These are phyloP conservation scores for Diadema setosum DNA, from an alignment of 35 echinoderm and acorn worm genomes.

Conservation along the genomic window DNA sequence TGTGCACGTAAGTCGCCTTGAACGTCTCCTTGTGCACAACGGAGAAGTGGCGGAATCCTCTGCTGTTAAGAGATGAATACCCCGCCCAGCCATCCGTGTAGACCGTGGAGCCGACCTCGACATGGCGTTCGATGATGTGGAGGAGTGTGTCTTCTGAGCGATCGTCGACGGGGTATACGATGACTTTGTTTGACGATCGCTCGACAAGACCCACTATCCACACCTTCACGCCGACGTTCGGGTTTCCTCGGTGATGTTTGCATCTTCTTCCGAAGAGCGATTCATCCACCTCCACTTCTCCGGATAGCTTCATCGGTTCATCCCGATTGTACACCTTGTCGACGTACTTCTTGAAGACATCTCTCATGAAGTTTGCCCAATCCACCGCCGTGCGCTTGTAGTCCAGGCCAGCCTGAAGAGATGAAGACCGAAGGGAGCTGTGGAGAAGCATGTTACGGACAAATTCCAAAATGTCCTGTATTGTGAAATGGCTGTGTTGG, in stretches of 20 bases:
- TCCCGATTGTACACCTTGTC: neutral
- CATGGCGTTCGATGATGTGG: neutral
- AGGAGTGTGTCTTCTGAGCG: neutral
- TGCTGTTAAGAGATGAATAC: neutral
- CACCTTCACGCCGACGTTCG: neutral
- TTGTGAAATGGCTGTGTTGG: neutral
- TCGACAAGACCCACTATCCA: neutral
- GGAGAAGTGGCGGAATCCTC: neutral
- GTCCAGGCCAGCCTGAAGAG: neutral
- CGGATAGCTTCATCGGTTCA: neutral
- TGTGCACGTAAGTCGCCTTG: neutral
- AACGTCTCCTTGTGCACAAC: neutral
- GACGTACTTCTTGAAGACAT: neutral
- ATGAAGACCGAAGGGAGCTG: neutral
- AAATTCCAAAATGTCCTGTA: neutral
- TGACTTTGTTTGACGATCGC: neutral
- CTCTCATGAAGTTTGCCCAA: neutral
- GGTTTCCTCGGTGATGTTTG: neutral
- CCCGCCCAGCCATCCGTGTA: neutral
- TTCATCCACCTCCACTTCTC: neutral
- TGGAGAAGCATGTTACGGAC: neutral
- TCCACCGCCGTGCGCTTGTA: neutral
- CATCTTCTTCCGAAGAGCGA: neutral
- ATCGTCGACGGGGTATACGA: neutral
- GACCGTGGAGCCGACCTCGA: neutral